Evolutionary conservation across 2,888 invertebrate genomes (phyloP).

Genomic region (Labia minor): DNA sequence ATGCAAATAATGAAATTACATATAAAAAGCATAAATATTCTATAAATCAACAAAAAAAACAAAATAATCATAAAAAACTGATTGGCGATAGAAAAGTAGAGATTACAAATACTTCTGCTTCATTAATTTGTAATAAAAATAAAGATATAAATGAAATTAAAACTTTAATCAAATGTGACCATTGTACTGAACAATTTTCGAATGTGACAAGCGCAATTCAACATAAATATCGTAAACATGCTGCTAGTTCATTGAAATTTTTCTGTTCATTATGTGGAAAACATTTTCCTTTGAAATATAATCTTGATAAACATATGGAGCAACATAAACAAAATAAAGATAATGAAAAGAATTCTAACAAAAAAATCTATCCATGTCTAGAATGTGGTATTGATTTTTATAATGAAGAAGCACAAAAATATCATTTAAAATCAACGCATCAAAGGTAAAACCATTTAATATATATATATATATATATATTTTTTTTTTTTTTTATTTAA

Average conservation of each 20-base stretch:
- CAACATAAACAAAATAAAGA: constrained; percentile 30
- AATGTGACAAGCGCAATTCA: constrained; percentile 46
- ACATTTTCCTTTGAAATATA: constrained; percentile 50
- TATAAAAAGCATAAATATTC: background rate
- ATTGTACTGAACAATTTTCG: constrained; percentile 37
- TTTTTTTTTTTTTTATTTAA: no score
- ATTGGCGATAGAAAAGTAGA: constrained; percentile 36
- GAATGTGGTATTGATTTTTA: constrained; percentile 48
- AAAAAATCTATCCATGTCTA: constrained; percentile 37
- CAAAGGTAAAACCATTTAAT: constrained; percentile 34
- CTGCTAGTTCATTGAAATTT: constrained; percentile 49
- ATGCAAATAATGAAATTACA: constrained; percentile 51
- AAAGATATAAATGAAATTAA: no score
- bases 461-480: no score
- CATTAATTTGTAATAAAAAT: no score
- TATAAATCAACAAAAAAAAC: constrained; percentile 24
- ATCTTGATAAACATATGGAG: constrained; percentile 47
- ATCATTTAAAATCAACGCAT: constrained; percentile 44
- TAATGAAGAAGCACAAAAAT: constrained; percentile 44
- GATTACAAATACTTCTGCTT: no score
- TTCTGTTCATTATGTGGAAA: constrained; percentile 58
- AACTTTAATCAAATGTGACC: constrained; percentile 47
- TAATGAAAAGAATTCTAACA: constrained; percentile 27
- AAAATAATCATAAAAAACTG: constrained; percentile 27
- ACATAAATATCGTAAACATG: constrained; percentile 56